These are phyloP conservation scores for Galeopsomyia nigrocyanea DNA, from an alignment of 2,888 invertebrate genomes.

Conservation along the genomic window DNA sequence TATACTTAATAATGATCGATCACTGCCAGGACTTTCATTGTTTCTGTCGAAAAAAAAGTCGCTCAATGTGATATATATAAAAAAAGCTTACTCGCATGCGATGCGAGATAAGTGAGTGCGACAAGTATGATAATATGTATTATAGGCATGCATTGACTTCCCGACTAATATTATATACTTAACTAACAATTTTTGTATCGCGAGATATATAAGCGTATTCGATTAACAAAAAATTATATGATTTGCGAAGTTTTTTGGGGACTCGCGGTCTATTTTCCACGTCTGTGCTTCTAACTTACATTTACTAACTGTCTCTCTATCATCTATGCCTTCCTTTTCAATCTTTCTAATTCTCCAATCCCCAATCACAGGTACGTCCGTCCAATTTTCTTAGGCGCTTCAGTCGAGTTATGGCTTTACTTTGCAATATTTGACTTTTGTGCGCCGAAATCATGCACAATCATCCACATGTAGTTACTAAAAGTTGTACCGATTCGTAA, in stretches of 20 bases:
- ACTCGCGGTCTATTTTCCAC: conserved; percentile 21
- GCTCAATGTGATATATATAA: conserved; percentile 48
- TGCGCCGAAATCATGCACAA: neutral
- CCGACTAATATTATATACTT: conserved; percentile 29
- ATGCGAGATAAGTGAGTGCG: conserved; percentile 18
- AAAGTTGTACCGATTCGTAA: neutral
- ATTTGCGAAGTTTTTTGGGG: conserved; percentile 44
- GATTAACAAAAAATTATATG: conserved; percentile 18
- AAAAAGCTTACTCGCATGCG: conserved; percentile 15
- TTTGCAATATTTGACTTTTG: conserved; percentile 25
- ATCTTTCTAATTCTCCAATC: conserved; percentile 32
- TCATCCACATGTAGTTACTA: neutral
- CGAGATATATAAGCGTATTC: conserved; percentile 8
- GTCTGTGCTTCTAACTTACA: conserved; percentile 32
- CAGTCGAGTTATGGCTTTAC: conserved; percentile 23
- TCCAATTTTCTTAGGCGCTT: conserved; percentile 46
- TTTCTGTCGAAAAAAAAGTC: conserved; percentile 21
- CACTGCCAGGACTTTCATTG: conserved; percentile 48
- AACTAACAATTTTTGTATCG: conserved; percentile 9
- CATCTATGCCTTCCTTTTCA: conserved; percentile 27
- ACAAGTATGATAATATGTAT: conserved; percentile 18
- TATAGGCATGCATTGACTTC: conserved; percentile 22
- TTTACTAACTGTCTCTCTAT: conserved; percentile 19
- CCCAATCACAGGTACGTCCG: conserved; percentile 48
- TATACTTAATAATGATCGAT: conserved; percentile 21